Evolutionary conservation across 2,113 vertebrate species (phyloP).

Genomic region (Lycocorax pyrrhopterus): DNA sequence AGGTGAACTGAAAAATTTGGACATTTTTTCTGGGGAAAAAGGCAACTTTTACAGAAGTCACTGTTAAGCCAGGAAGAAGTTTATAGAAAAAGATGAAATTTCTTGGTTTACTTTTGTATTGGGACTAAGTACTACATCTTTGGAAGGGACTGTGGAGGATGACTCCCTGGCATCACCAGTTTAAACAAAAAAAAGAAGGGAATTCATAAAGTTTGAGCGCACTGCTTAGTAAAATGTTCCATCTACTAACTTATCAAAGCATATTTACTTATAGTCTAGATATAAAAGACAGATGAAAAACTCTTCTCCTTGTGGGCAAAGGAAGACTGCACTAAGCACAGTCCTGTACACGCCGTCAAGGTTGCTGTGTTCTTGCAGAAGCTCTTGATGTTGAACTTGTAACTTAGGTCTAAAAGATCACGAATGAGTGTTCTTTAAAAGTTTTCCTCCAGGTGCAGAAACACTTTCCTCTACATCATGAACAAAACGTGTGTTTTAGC

Average conservation of each 20-base stretch:
- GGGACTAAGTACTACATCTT: background rate
- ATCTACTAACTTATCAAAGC: background rate
- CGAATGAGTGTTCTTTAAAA: background rate
- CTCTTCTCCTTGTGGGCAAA: rapidly evolving
- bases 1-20: background rate
- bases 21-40: background rate
- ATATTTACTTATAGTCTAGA: background rate
- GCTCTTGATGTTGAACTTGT: background rate
- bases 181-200: background rate
- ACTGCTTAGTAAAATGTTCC: background rate
- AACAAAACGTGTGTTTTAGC: background rate
- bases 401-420: background rate
- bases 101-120: background rate
- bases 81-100: background rate
- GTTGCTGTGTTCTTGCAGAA: background rate
- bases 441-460: background rate
- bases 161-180: background rate
- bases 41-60: background rate
- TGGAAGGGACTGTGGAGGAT: background rate
- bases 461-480: background rate
- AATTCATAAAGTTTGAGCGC: background rate
- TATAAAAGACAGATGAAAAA: rapidly evolving
- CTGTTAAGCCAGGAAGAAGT: rapidly evolving
- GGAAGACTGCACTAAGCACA: background rate
- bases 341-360: background rate